A percentile compares a stretch with the other conserved stretches of the same genome.
phyloP scores from a whole-genome alignment of 1,140 invertebrate genomes.

The Lamellibrachia luymesi region DNA sequence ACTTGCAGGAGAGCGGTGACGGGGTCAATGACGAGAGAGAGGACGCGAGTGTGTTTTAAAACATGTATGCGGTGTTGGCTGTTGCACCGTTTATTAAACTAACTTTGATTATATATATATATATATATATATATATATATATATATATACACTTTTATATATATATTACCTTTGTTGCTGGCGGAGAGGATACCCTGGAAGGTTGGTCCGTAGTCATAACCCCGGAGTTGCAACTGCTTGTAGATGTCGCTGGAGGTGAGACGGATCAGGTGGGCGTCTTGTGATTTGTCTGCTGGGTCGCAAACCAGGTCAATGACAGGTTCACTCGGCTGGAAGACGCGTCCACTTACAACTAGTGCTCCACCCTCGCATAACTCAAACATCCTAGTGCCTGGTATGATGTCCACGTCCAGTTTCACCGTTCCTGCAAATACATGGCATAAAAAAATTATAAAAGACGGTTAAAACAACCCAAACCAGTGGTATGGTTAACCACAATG shows the following conservation, averaged over 20 bases:
- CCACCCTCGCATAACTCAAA: constrained; percentile 92
- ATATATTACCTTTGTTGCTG: constrained; percentile 36
- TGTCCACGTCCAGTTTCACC: constrained; percentile 83
- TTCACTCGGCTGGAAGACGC: constrained; percentile 67
- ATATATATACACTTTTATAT: too few species aligned
- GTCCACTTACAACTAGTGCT: constrained; percentile 69
- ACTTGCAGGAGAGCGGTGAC: too few species aligned
- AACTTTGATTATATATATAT: too few species aligned
- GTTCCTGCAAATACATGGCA: too few species aligned
- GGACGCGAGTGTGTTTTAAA: too few species aligned
- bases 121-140: too few species aligned
- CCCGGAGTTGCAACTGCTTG: constrained; percentile 87
- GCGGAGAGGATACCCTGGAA: constrained; percentile 69
- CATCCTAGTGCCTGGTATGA: constrained; percentile 81
- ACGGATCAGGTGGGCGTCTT: constrained; percentile 48
- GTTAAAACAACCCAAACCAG: too few species aligned
- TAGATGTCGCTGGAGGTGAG: constrained; percentile 80
- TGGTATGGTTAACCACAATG: too few species aligned
- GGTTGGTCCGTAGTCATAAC: constrained; percentile 87
- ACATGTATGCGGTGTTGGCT: too few species aligned
- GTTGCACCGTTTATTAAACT: too few species aligned
- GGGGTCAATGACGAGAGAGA: too few species aligned
- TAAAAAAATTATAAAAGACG: too few species aligned
- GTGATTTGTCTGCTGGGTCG: not conserved
- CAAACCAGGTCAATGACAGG: constrained; percentile 13